Base-by-base conservation (phyloP, 2,888 invertebrate genomes). In the Caenorhabditis sp. region DNA sequence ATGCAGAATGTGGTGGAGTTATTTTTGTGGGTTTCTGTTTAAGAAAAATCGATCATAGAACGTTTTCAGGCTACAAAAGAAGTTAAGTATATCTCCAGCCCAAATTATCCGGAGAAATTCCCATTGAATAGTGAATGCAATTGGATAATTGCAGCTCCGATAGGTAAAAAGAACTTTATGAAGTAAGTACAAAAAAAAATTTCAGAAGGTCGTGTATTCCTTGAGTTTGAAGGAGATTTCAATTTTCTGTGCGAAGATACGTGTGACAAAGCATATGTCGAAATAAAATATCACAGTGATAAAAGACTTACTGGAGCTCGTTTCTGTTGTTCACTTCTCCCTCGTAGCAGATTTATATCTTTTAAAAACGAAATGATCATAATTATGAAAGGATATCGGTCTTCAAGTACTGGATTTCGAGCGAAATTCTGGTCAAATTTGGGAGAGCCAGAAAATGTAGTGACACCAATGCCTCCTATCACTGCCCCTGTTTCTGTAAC, bases 251-350 rank as follows among this genome's bases (percentile, higher is more conserved):
- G 91, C 72, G 87, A 88, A 64, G 90, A 90, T 44, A 88, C 91
- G 0, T 91, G 91, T 61, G 91, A 91, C 61, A 88, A 87, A 61
- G 89, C 89, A 0, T 92, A 85, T 67, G 88, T 92, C 0, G 91
- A 91, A 80, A 69, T 91, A 8, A 92, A 91, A 72, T 82, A 85
- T 44, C 87, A 88, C 8, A 83, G 83, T 13, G 89, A 91, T 70
- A 88, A 88, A 50, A 64, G 90, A 8, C 35, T 87, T 1, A 91
- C 91, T n/a, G 91, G 91, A 35, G 88, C 89, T 8, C 77, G 91
- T 71, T 90, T 86, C 53, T 91, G 91, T 68, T 91, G 91, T 62
- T 85, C 89, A 5, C 56, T 82, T 0, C 76, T 80, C 2, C 91
- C 91, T 0, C 68, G 55, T 9, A 72, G 83, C 18, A 51, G 72